phyloP scores from a whole-genome alignment of 2,888 invertebrate genomes.

The Sphaeridia pumilis region DNA sequence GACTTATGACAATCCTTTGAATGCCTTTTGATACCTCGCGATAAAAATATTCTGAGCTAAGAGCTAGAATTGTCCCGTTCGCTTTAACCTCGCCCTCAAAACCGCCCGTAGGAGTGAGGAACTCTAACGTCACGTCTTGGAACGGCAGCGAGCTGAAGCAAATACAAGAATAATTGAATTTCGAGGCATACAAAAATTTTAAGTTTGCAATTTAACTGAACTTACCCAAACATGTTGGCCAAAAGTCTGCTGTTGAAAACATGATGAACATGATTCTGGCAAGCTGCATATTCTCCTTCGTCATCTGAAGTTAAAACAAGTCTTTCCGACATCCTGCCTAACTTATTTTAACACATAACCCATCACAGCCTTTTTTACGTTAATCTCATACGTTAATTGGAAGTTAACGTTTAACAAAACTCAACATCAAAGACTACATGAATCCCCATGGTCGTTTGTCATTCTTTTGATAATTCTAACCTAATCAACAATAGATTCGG shows the following conservation, averaged over 20 bases:
- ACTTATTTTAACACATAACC: too few relatives aligned
- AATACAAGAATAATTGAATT: too few relatives aligned
- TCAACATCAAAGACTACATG: too few relatives aligned
- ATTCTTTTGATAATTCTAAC: too few relatives aligned
- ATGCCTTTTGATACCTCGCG: background rate
- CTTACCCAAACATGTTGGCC: background rate
- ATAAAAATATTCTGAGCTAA: background rate
- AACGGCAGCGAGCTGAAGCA: too few relatives aligned
- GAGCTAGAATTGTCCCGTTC: background rate
- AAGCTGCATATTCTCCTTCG: background rate
- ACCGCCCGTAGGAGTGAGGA: background rate
- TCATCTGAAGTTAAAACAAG: background rate
- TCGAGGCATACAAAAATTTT: background rate
- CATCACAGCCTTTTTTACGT: too few relatives aligned
- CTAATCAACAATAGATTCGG: too few relatives aligned
- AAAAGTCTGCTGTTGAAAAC: background rate
- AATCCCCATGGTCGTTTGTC: too few relatives aligned
- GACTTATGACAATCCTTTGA: background rate
- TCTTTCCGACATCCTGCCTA: too few relatives aligned
- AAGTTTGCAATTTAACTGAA: background rate
- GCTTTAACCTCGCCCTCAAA: background rate
- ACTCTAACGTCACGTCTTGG: background rate
- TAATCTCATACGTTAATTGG: too few relatives aligned
- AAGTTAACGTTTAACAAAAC: too few relatives aligned
- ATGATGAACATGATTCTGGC: conserved; percentile 1